Percentiles rank a stretch among this genome's conserved stretches.
Conservation (phyloP, 2,113 vertebrate species). For the Channa argus region DNA sequence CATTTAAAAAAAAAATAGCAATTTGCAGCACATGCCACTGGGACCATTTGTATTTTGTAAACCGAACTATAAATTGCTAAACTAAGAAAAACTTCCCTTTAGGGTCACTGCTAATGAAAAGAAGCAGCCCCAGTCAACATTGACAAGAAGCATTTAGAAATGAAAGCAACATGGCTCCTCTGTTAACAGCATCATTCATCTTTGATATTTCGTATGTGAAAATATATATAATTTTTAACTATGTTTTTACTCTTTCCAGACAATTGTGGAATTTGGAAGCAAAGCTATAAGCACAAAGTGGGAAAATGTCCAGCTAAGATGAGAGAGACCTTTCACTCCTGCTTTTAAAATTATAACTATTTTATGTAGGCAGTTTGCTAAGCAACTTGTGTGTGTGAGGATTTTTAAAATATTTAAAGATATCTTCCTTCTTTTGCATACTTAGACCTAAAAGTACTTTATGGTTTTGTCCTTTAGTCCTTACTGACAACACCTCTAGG, state of each 20-base stretch:
- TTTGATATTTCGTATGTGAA: conserved; percentile 44
- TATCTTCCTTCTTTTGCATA: too few species aligned
- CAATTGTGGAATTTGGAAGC: neutral
- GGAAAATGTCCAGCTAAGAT: neutral
- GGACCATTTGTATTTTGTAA: neutral
- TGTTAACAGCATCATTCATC: neutral
- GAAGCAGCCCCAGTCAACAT: neutral
- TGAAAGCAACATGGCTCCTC: conserved; percentile 16
- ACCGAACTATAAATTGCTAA: neutral
- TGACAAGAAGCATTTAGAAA: neutral
- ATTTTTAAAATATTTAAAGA: too few species aligned
- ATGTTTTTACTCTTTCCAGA: conserved; percentile 47
- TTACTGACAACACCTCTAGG: conserved; percentile 73
- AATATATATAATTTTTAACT: too few species aligned
- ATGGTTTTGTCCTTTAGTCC: conserved; percentile 45
- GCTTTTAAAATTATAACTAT: neutral
- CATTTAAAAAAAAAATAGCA: too few species aligned
- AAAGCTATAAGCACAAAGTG: conserved; percentile 16
- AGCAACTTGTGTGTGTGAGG: too few species aligned
- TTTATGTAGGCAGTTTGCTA: too few species aligned
- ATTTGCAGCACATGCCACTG: too few species aligned
- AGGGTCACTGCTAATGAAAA: neutral
- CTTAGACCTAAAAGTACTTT: too few species aligned
- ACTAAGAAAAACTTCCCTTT: neutral
- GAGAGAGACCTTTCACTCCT: neutral